Conservation (phyloP, 2,888 invertebrate genomes). For the Nudaria mundana region DNA sequence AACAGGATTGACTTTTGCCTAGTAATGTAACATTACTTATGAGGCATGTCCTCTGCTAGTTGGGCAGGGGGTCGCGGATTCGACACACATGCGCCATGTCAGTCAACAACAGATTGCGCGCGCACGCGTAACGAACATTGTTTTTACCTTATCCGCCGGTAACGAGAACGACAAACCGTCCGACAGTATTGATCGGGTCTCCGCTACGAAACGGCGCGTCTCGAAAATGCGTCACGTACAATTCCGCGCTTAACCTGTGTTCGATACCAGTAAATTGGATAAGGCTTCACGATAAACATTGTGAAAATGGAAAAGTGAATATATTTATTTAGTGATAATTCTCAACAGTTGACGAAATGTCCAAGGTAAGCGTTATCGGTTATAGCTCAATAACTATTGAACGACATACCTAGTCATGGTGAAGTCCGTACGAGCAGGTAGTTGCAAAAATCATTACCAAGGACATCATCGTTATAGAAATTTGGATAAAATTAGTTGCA, state of each 20-base stretch:
- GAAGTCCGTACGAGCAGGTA: constrained; percentile 49
- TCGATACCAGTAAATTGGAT: constrained; percentile 28
- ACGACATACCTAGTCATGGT: constrained; percentile 11
- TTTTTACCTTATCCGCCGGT: constrained; percentile 65
- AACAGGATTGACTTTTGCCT: not conserved
- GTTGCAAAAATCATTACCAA: constrained; percentile 51
- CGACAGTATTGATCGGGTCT: constrained; percentile 75
- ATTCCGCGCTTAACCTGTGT: constrained; percentile 51
- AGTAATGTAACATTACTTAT: constrained; percentile 7
- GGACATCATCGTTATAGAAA: constrained; percentile 34
- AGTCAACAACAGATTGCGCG: constrained; percentile 74
- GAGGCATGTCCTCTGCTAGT: constrained; percentile 15
- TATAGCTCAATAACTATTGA: constrained; percentile 30
- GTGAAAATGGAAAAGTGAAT: constrained; percentile 50
- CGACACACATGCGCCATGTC: constrained; percentile 62
- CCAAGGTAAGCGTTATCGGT: constrained; percentile 62
- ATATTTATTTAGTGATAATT: constrained; percentile 40
- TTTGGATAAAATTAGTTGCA: not conserved
- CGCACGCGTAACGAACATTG: constrained; percentile 61
- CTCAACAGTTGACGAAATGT: constrained; percentile 58
- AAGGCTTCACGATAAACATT: constrained; percentile 17
- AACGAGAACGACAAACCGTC: constrained; percentile 36
- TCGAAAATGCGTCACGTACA: constrained; percentile 58
- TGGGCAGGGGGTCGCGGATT: constrained; percentile 37
- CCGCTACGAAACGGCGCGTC: constrained; percentile 59